Conservation (phyloP, 2,113 vertebrate species). For the Cyrtonyx montezumae region DNA sequence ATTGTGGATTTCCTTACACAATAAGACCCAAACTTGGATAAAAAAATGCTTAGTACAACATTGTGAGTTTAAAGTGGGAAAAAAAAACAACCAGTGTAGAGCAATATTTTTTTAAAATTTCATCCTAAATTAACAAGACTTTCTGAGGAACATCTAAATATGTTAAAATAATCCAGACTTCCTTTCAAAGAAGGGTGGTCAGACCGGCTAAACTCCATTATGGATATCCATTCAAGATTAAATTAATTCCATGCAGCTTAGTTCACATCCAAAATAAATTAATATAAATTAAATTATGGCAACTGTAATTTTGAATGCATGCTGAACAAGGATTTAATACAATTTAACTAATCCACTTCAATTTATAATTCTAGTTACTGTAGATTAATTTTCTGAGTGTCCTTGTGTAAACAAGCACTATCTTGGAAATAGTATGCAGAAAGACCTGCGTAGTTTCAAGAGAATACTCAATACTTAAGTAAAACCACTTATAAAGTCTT, state of each 20-base stretch:
- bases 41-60: not conserved
- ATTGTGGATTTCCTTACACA: not conserved
- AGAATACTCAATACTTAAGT: not conserved
- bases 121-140: not conserved
- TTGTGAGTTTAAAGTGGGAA: not conserved
- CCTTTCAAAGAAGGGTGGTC: not conserved
- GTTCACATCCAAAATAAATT: constrained; percentile 6
- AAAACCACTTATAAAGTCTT: not conserved
- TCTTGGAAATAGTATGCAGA: not conserved
- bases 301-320: not conserved
- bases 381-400: not conserved
- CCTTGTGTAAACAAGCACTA: not conserved
- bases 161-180: not conserved
- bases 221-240: not conserved
- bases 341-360: constrained; percentile 2
- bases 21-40: not conserved
- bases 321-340: not conserved
- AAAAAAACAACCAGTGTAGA: not conserved
- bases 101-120: not conserved
- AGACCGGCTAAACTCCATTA: not conserved
- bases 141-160: not conserved
- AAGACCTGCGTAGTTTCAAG: not conserved
- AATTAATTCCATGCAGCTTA: not conserved
- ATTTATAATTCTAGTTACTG: not conserved
- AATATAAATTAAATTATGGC: constrained; percentile 7